phyloP scores from a whole-genome alignment of 2,888 invertebrate genomes.

The Meandrusa payeni region DNA sequence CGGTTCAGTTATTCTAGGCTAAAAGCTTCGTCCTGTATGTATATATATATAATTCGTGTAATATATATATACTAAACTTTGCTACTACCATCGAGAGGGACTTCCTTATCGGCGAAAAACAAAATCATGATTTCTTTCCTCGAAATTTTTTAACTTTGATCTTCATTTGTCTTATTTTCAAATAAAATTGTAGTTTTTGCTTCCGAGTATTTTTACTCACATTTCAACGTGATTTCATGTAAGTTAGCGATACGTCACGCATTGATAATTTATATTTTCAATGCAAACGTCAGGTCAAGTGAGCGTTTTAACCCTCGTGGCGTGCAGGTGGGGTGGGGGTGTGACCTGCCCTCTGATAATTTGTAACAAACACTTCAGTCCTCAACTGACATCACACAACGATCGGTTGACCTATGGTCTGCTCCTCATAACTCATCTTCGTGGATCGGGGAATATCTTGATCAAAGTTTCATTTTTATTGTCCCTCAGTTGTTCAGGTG shows the following conservation, averaged over 20 bases:
- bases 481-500: conserved; percentile 25
- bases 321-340: conserved; percentile 54
- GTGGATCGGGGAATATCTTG: conserved; percentile 31
- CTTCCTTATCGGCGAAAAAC: too few relatives aligned
- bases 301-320: conserved; percentile 63
- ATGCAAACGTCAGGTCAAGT: conserved; percentile 66
- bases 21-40: too few relatives aligned
- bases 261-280: conserved; percentile 55
- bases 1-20: too few relatives aligned
- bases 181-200: too few relatives aligned
- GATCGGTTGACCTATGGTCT: conserved; percentile 63
- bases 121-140: too few relatives aligned
- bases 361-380: conserved; percentile 67
- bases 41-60: too few relatives aligned
- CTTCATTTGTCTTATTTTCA: too few relatives aligned
- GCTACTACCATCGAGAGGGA: too few relatives aligned
- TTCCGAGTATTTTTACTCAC: too few relatives aligned
- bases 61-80: too few relatives aligned
- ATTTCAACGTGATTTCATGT: conserved; percentile 2
- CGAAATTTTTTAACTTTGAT: too few relatives aligned
- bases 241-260: conserved; percentile 49
- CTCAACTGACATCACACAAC: conserved; percentile 59
- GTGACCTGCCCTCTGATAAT: conserved; percentile 63
- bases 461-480: conserved; percentile 12
- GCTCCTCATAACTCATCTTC: conserved; percentile 45